phyloP scores from a whole-genome alignment of 2,113 vertebrate species.

The Promerops cafer region DNA sequence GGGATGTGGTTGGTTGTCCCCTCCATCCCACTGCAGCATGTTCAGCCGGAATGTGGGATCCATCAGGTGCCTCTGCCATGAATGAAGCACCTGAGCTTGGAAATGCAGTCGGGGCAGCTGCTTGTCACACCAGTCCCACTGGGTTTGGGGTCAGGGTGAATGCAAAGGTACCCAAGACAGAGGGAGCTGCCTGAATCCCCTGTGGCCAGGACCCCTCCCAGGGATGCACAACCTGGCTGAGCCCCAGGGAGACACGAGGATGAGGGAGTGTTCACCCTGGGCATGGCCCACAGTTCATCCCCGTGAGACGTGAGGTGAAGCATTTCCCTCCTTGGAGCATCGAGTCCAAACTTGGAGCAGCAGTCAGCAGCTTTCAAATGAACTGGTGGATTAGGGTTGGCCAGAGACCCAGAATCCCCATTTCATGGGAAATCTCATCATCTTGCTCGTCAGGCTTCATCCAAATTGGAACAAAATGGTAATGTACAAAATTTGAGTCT shows the following conservation, averaged over 20 bases:
- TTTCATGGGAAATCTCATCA: not conserved
- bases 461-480: not conserved
- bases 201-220: not conserved
- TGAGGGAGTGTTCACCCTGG: fast-evolving
- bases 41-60: fast-evolving
- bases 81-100: not conserved
- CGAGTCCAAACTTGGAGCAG: not conserved
- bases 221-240: not conserved
- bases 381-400: not conserved
- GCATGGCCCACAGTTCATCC: not conserved
- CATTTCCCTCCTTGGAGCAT: not conserved
- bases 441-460: not conserved
- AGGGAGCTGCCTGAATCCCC: not conserved
- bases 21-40: not conserved
- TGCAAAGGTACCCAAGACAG: not conserved
- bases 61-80: not conserved
- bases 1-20: fast-evolving
- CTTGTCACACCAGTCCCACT: not conserved
- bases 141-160: fast-evolving
- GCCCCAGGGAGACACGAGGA: fast-evolving
- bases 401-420: not conserved
- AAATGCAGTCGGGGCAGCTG: fast-evolving
- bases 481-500: not conserved
- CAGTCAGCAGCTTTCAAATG: not conserved
- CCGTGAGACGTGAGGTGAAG: fast-evolving